A percentile compares a stretch with the other conserved stretches of the same genome.
These are phyloP conservation scores for Uropetala carovei DNA, from an alignment of 2,888 invertebrate species.

Conservation along the genomic window DNA sequence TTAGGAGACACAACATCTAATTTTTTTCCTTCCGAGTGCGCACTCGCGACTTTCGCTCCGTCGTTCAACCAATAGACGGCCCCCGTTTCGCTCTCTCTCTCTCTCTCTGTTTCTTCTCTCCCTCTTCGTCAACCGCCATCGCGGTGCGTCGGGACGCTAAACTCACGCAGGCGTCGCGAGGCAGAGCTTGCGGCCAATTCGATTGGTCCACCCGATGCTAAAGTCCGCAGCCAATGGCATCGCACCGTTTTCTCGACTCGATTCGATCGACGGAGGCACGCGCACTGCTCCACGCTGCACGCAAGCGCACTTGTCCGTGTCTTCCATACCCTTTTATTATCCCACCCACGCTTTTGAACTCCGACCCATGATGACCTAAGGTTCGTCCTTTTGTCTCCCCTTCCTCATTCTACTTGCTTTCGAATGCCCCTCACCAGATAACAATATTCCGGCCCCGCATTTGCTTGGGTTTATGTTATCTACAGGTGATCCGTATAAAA, in stretches of 20 bases:
- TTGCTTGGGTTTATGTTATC: not conserved
- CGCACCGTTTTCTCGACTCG: not conserved
- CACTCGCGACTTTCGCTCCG: not conserved
- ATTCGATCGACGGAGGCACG: slow-evolving; percentile 53
- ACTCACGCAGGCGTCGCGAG: slow-evolving; percentile 4
- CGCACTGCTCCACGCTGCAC: slow-evolving; percentile 2
- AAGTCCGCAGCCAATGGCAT: not conserved
- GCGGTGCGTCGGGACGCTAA: slow-evolving; percentile 24
- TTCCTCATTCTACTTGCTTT: not conserved
- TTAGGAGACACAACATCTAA: too few species aligned
- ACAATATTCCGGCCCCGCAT: not conserved
- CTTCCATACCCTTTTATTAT: not conserved
- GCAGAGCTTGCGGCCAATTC: not conserved
- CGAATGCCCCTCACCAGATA: not conserved
- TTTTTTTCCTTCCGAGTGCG: too few species aligned
- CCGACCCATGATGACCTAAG: not conserved
- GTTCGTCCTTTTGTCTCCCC: not conserved
- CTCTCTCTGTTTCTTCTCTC: not conserved
- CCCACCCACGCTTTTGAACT: not conserved
- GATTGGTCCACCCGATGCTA: not conserved
- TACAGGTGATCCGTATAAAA: not conserved
- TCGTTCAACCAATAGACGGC: not conserved
- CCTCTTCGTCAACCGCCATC: slow-evolving; percentile 26
- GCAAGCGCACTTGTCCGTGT: slow-evolving; percentile 34
- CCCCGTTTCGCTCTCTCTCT: not conserved